phyloP scores from a whole-genome alignment of 2,888 invertebrate genomes.

The Petrophora chlorosata region DNA sequence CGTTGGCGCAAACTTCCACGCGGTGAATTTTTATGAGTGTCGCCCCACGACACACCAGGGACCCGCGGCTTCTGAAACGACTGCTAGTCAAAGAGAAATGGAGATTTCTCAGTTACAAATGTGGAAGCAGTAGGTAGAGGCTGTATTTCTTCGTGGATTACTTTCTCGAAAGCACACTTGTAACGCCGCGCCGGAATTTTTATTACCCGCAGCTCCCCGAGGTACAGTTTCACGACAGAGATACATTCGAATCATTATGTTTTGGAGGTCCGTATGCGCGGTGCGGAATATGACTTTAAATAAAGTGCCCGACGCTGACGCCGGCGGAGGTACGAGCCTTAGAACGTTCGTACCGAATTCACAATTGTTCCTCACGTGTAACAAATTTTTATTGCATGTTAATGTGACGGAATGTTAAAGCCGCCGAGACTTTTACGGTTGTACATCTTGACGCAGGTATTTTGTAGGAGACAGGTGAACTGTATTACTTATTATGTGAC shows the following conservation, averaged over 20 bases:
- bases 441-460: slow-evolving; percentile 11
- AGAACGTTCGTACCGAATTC: slow-evolving; percentile 15
- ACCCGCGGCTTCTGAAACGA: slow-evolving; percentile 75
- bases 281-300: slow-evolving; percentile 53
- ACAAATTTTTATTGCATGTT: slow-evolving; percentile 33
- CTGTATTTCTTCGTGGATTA: slow-evolving; percentile 80
- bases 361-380: slow-evolving; percentile 32
- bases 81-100: slow-evolving; percentile 81
- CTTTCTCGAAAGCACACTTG: slow-evolving; percentile 73
- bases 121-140: slow-evolving; percentile 70
- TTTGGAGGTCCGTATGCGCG: slow-evolving; percentile 54
- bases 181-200: slow-evolving; percentile 74
- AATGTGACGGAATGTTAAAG: slow-evolving; percentile 30
- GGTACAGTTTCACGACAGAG: slow-evolving; percentile 72
- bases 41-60: slow-evolving; percentile 75
- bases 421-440: slow-evolving; percentile 24
- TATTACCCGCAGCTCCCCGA: slow-evolving; percentile 70
- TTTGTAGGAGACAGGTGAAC: slow-evolving; percentile 16
- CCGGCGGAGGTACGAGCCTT: slow-evolving; percentile 10
- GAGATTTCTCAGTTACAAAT: slow-evolving; percentile 81
- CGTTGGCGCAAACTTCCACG: slow-evolving; percentile 67
- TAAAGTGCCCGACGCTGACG: slow-evolving; percentile 40
- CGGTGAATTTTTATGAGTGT: slow-evolving; percentile 80
- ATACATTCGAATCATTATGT: slow-evolving; percentile 73
- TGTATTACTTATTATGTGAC: background rate